Evolutionary conservation across 2,797 vertebrate species (phyloP).

Genomic region (Gastrophryne carolinensis): DNA sequence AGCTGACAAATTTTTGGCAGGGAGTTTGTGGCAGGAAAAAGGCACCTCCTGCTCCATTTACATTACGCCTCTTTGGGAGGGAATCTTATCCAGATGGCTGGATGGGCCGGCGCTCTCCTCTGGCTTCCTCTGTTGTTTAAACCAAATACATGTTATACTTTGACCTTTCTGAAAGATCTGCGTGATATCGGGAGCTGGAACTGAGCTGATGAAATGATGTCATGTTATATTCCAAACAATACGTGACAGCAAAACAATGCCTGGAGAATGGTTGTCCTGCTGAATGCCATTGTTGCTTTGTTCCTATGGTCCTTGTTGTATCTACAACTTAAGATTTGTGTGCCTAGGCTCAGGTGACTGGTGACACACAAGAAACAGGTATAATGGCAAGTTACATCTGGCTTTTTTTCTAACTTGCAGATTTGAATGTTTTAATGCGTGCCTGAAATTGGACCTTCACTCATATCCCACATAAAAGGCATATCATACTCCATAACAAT

Average conservation of each 20-base stretch:
- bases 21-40: slow-evolving; percentile 56
- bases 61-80: slow-evolving; percentile 60
- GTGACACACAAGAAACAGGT: no score
- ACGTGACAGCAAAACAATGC: neutral
- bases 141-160: slow-evolving; percentile 58
- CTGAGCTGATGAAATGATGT: slow-evolving; percentile 11
- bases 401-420: no score
- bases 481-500: no score
- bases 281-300: no score
- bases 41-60: slow-evolving; percentile 61
- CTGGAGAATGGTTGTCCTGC: neutral
- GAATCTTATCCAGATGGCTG: slow-evolving; percentile 62
- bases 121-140: slow-evolving; percentile 54
- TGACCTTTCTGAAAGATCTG: slow-evolving; percentile 42
- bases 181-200: slow-evolving; percentile 16
- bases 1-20: slow-evolving; percentile 52
- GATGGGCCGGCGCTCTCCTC: slow-evolving; percentile 49
- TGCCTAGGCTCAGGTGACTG: slow-evolving; percentile 11
- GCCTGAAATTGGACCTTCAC: no score
- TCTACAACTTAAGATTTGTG: no score
- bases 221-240: slow-evolving; percentile 29
- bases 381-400: no score
- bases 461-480: no score
- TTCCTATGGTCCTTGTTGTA: no score
- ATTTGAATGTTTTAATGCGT: no score